A percentile compares a stretch with the other conserved stretches of the same genome.
Evolutionary conservation across 2,797 vertebrate species (phyloP).

Genomic region (Schizothorax lantsangensis): DNA sequence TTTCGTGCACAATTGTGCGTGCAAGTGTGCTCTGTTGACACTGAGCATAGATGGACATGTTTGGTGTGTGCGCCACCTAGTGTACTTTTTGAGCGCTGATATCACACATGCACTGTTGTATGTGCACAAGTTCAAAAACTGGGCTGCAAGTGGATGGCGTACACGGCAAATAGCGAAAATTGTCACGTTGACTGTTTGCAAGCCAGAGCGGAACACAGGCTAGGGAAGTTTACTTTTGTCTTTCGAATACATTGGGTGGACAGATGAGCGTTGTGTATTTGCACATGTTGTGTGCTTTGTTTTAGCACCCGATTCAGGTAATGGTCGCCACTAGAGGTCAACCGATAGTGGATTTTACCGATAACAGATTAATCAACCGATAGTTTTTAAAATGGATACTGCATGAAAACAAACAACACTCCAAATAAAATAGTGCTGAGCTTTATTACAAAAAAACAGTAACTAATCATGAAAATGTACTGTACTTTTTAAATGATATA

Average conservation of each 20-base stretch:
- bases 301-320: conserved; percentile 11
- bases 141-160: not conserved
- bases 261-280: conserved; percentile 5
- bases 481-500: not conserved
- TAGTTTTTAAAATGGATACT: not conserved
- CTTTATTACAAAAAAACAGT: not conserved
- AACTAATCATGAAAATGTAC: not conserved
- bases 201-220: conserved; percentile 58
- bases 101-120: not conserved
- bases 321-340: not conserved
- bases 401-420: not conserved
- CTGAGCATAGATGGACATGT: not conserved
- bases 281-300: not conserved
- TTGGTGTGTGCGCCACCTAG: not conserved
- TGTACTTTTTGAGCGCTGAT: not conserved
- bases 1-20: not conserved
- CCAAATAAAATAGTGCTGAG: not conserved
- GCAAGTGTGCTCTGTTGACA: not conserved
- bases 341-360: not conserved
- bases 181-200: not conserved
- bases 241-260: conserved; percentile 7
- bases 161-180: not conserved
- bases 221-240: conserved; percentile 31
- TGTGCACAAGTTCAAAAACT: not conserved
- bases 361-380: not conserved